Percentiles rank a stretch among this genome's conserved stretches.
Conservation (phyloP, 2,797 vertebrate genomes). For the Eleutherodactylus coqui region DNA sequence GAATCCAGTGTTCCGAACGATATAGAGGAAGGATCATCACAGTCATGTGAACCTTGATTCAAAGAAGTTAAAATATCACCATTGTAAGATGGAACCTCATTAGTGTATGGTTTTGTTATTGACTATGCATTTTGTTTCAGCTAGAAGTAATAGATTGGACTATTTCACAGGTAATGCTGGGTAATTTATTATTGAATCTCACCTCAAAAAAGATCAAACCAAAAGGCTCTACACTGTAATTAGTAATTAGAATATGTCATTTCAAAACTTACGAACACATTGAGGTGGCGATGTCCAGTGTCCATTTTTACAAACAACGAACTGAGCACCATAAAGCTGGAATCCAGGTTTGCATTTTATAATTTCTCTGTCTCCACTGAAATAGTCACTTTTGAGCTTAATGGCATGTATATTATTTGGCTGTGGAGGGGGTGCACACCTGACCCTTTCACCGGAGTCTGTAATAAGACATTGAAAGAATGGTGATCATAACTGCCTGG, state of each 20-base stretch:
- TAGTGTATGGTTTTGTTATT: no score
- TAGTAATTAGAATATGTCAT: no score
- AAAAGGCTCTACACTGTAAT: no score
- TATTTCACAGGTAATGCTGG: no score
- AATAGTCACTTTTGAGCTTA: not conserved
- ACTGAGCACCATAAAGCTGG: conserved; percentile 10
- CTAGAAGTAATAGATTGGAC: no score
- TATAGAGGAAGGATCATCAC: conserved; percentile 27
- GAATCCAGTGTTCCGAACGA: not conserved
- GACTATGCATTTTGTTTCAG: no score
- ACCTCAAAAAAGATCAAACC: no score
- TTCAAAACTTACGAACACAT: conserved; percentile 38
- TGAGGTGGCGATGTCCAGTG: conserved; percentile 49
- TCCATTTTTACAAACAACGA: conserved; percentile 32
- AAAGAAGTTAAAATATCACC: not conserved
- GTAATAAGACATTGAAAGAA: not conserved
- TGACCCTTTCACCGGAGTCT: not conserved
- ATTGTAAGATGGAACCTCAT: no score
- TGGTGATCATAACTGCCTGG: not conserved
- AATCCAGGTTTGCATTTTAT: conserved; percentile 41
- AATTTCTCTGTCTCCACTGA: conserved; percentile 19
- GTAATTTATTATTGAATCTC: no score
- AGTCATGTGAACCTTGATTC: not conserved
- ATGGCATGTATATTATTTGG: conserved; percentile 22
- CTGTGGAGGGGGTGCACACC: conserved; percentile 22